Percentiles rank a stretch among this genome's conserved stretches.
These are phyloP conservation scores for Odontesthes bonariensis DNA, from an alignment of 2,113 vertebrate genomes.

Conservation along the genomic window DNA sequence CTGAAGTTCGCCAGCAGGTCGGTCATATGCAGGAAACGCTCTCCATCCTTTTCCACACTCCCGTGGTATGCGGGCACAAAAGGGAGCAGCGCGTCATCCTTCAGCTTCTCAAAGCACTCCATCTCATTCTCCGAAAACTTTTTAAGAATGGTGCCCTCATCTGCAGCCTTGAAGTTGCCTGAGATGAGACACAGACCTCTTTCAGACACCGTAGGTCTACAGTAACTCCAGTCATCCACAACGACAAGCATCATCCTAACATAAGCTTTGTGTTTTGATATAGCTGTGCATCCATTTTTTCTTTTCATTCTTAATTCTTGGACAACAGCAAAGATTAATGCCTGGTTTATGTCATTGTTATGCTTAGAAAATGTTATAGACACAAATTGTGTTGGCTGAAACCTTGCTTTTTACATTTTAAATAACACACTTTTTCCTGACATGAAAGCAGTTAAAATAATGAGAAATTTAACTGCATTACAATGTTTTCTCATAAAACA, in stretches of 20 bases:
- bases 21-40: slow-evolving; percentile 92
- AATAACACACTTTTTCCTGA: no score
- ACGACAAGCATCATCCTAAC: neutral
- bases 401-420: no score
- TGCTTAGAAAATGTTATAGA: no score
- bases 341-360: no score
- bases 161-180: slow-evolving; percentile 97
- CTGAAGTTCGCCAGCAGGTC: slow-evolving; percentile 93
- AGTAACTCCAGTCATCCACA: neutral
- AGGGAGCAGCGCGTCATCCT: slow-evolving; percentile 84
- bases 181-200: slow-evolving; percentile 21
- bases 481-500: no score
- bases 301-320: no score
- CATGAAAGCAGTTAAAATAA: no score
- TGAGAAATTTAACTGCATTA: no score
- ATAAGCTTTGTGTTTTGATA: neutral
- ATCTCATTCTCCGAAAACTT: slow-evolving; percentile 93
- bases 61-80: slow-evolving; percentile 93
- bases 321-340: no score
- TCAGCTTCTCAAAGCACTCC: slow-evolving; percentile 89
- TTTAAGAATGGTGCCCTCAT: slow-evolving; percentile 93
- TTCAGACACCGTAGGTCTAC: neutral
- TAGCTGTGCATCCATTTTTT: no score
- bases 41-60: slow-evolving; percentile 91
- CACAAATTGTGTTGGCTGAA: no score